Evolutionary conservation across 2,888 invertebrate genomes (phyloP).

Genomic region (Mechanitis messenoides): DNA sequence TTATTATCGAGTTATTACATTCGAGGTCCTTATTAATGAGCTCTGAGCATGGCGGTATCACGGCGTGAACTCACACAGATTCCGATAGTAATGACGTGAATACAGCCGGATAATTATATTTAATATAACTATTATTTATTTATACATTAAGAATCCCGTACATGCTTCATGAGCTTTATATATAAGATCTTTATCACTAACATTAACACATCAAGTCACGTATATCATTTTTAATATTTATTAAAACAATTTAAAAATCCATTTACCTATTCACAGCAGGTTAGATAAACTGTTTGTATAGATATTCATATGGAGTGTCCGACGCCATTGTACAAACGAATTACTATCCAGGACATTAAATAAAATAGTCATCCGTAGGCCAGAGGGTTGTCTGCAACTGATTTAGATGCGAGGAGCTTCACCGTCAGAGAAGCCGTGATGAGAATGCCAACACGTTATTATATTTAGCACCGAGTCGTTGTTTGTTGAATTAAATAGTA

Average conservation of each 20-base stretch:
- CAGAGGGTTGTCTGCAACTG: slow-evolving; percentile 47
- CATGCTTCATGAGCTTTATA: background rate
- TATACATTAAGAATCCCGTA: too few relatives aligned
- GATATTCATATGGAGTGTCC: slow-evolving; percentile 38
- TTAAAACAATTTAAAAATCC: slow-evolving; percentile 22
- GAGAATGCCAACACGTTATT: slow-evolving; percentile 63
- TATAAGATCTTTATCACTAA: slow-evolving; percentile 10
- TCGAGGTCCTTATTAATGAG: too few relatives aligned
- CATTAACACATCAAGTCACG: slow-evolving; percentile 22
- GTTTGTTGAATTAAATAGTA: slow-evolving; percentile 53
- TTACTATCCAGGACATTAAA: slow-evolving; percentile 50
- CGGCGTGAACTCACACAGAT: too few relatives aligned
- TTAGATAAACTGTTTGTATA: slow-evolving; percentile 26
- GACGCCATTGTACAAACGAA: slow-evolving; percentile 47
- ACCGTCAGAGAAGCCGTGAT: slow-evolving; percentile 46
- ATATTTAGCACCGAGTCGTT: slow-evolving; percentile 60
- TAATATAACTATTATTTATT: too few relatives aligned
- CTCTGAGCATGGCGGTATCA: too few relatives aligned
- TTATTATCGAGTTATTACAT: too few relatives aligned
- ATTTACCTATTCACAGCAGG: slow-evolving; percentile 33
- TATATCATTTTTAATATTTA: slow-evolving; percentile 24
- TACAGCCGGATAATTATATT: too few relatives aligned
- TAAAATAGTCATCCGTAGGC: slow-evolving; percentile 66
- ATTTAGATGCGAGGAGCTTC: slow-evolving; percentile 60
- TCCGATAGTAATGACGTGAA: too few relatives aligned